Percentiles rank a stretch among this genome's conserved stretches.
Conservation (phyloP, 2,113 vertebrate genomes). For the Oryzias curvinotus region DNA sequence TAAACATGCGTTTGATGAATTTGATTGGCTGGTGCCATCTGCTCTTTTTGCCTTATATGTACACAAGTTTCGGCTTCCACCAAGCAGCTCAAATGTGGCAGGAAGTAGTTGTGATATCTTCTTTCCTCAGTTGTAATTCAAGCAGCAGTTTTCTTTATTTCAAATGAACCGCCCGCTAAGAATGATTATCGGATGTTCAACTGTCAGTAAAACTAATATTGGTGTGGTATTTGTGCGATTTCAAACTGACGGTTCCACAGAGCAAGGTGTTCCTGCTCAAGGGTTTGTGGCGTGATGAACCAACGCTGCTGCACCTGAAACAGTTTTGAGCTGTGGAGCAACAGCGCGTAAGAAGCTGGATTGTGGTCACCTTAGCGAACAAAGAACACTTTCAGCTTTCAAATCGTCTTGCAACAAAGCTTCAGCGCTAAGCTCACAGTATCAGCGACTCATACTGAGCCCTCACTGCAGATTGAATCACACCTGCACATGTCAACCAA, state of each 20-base stretch:
- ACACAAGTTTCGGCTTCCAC: constrained; percentile 51
- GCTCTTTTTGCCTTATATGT: constrained; percentile 79
- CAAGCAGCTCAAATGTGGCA: constrained; percentile 44
- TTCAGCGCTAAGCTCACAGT: constrained; percentile 22
- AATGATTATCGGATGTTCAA: too few species aligned
- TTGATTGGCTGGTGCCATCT: constrained; percentile 54
- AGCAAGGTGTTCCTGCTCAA: constrained; percentile 8
- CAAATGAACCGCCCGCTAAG: not conserved
- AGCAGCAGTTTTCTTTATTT: constrained; percentile 27
- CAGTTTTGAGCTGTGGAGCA: constrained; percentile 17
- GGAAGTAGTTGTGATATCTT: constrained; percentile 69
- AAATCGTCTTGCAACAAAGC: constrained; percentile 41
- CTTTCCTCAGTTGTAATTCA: too few species aligned
- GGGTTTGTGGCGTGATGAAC: constrained; percentile 12
- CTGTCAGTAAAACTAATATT: not conserved
- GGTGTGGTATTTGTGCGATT: too few species aligned
- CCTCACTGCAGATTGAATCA: constrained; percentile 11
- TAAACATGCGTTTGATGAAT: constrained; percentile 26
- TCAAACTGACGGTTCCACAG: not conserved
- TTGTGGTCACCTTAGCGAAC: constrained; percentile 27
- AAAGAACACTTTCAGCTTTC: constrained; percentile 54
- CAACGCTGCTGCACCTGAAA: constrained; percentile 6
- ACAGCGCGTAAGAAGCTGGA: constrained; percentile 25
- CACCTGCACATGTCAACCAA: constrained; percentile 19
- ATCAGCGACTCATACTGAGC: constrained; percentile 5